Percentiles rank a stretch among this genome's conserved stretches.
phyloP scores from a whole-genome alignment of 2,888 invertebrate genomes.

The Syrphus vitripennis region DNA sequence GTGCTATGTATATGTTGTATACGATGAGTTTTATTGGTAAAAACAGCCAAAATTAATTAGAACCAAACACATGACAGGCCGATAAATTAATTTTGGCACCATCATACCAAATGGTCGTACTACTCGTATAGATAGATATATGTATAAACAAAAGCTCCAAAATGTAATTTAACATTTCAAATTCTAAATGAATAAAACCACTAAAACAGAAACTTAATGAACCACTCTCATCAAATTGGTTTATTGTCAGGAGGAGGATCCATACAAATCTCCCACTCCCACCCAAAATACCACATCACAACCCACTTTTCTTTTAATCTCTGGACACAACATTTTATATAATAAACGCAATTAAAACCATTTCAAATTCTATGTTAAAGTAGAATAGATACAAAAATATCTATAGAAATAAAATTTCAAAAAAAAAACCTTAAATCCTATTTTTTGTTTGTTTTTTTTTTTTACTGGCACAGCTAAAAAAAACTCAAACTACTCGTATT shows the following conservation, averaged over 20 bases:
- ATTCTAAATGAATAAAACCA: constrained; percentile 61
- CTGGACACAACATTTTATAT: constrained; percentile 8
- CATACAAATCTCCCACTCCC: background rate
- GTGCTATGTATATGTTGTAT: background rate
- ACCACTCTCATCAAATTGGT: constrained; percentile 52
- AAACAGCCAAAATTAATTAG: constrained; percentile 57
- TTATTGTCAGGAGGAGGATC: background rate
- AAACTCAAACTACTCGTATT: background rate
- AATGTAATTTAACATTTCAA: constrained; percentile 61
- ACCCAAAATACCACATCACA: background rate
- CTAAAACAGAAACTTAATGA: constrained; percentile 60
- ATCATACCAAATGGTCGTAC: background rate
- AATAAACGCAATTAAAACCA: constrained; percentile 50
- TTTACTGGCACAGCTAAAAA: constrained; percentile 22
- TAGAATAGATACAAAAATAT: background rate
- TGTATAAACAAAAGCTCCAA: constrained; percentile 18
- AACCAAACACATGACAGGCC: constrained; percentile 48
- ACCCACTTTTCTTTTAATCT: background rate
- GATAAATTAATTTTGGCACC: constrained; percentile 65
- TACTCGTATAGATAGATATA: background rate
- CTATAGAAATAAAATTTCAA: background rate
- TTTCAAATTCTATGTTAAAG: constrained; percentile 2
- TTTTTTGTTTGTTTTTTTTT: constrained; percentile 12
- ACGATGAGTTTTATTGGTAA: background rate
- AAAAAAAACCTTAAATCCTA: background rate